A percentile compares a stretch with the other conserved stretches of the same genome.
Conservation (phyloP, 2,888 invertebrate genomes). For the Drosophila yooni region DNA sequence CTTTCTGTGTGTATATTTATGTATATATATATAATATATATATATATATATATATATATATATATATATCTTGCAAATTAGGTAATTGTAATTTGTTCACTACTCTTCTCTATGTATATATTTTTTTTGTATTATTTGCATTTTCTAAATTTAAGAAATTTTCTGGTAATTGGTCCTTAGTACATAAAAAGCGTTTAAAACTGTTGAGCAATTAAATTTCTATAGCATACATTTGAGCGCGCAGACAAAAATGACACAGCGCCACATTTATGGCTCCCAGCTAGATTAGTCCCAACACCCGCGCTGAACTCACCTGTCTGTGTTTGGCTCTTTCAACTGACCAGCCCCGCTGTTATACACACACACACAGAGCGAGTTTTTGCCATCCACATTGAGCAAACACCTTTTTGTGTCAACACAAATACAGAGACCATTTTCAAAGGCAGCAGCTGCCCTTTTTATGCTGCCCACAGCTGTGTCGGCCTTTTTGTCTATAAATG, state of each 20-base stretch:
- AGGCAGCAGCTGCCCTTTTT: conserved; percentile 61
- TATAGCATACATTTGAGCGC: conserved; percentile 55
- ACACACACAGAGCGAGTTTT: conserved; percentile 9
- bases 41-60: conserved; percentile 10
- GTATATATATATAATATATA: conserved; percentile 3
- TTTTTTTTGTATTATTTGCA: conserved; percentile 12
- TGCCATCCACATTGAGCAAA: conserved; percentile 59
- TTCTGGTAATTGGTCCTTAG: conserved; percentile 73
- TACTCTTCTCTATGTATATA: conserved; percentile 35
- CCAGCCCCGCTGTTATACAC: conserved; percentile 7
- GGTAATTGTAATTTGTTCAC: conserved; percentile 35
- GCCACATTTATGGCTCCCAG: conserved; percentile 36
- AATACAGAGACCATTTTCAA: conserved; percentile 25
- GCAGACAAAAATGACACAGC: conserved; percentile 49
- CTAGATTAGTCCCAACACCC: conserved; percentile 23
- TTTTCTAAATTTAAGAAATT: conserved; percentile 29
- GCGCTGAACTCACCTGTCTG: neutral
- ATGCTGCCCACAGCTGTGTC: conserved; percentile 59
- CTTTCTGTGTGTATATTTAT: conserved; percentile 15
- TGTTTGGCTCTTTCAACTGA: conserved; percentile 23
- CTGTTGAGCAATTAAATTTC: conserved; percentile 54
- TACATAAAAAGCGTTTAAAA: conserved; percentile 69
- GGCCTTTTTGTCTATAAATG: conserved; percentile 58
- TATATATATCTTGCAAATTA: conserved; percentile 63
- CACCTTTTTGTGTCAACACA: conserved; percentile 63